Evolutionary conservation across 2,113 vertebrate genomes (phyloP), one percentile per base, ranked within the genome.

Genomic region (Erpornis zantholeuca): DNA sequence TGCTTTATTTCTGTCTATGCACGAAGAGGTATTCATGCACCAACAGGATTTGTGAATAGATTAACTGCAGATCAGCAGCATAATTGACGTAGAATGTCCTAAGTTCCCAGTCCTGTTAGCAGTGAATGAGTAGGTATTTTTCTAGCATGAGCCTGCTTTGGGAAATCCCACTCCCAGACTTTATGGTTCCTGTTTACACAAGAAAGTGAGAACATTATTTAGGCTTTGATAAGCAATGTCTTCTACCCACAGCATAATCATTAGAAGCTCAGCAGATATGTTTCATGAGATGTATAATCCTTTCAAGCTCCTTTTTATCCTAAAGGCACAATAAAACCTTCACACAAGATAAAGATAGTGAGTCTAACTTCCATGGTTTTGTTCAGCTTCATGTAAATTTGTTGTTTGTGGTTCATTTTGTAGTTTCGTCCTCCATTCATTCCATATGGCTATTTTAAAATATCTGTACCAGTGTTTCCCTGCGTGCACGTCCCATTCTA

Each of bases 371-470:
- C 69, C 61, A 47, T 69, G 29, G 45, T 64, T 89, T 88, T 83
- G 60, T 82, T 96, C 93, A 38, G 18, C 79, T 87, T 70, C 84
- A 85, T 81, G 92, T 80, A 91, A 95, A 87, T 81, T 96, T 64
- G 42, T 82, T 95, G 52, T 96, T 97, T 91, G 87, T 66, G 79
- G 75, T 89, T 94, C 53, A 90, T 90, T 93, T 95, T 88, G 88
- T 64, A 56, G 82, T 88, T 93, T 94, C 52, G 54, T 85, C 92
- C 68, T 81, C 76, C 70, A 75, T 92, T 92, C 87, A 76, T 84
- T 88, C 61, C 75, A 77, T 80, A 59, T 16, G 27, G 25, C 78
- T 94, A 57, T 86, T 95, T 81, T 82, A 54, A 90, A 86, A 36
- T 47, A 80, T 56, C 80, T 66, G 6, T 78, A 33, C 64, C 0